Conservation (phyloP, 2,888 invertebrate genomes). For the Apodemia mormo region DNA sequence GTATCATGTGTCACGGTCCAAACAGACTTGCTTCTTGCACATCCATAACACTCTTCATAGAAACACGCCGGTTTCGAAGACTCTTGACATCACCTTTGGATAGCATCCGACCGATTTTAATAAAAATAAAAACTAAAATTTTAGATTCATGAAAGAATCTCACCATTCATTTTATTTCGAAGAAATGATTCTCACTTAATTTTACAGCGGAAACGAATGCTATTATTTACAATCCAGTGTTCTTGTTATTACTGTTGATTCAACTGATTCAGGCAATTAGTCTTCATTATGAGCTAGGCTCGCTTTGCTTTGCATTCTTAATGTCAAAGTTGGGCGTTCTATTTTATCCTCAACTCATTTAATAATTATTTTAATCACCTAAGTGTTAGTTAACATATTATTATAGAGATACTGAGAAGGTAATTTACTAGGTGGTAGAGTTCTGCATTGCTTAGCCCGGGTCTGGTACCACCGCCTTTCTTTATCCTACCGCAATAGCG, state of each 20-base stretch:
- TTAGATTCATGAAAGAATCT: neutral
- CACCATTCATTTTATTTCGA: slow-evolving; percentile 15
- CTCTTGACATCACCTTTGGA: neutral
- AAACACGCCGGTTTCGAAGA: no score
- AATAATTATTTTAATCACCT: slow-evolving; percentile 22
- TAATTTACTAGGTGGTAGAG: no score
- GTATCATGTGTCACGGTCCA: no score
- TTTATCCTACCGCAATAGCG: no score
- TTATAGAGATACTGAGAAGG: no score
- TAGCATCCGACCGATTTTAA: neutral
- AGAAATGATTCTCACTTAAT: slow-evolving; percentile 10
- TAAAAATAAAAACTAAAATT: neutral
- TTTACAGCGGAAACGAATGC: neutral
- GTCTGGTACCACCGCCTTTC: no score
- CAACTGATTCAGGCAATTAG: slow-evolving; percentile 45
- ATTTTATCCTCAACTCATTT: neutral
- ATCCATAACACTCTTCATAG: no score
- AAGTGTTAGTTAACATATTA: slow-evolving; percentile 27
- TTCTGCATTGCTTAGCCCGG: no score
- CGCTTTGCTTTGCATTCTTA: slow-evolving; percentile 48
- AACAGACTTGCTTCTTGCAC: no score
- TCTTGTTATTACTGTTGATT: slow-evolving; percentile 26
- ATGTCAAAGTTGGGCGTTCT: slow-evolving; percentile 29
- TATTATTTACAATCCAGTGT: slow-evolving; percentile 6
- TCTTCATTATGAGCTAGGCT: slow-evolving; percentile 45